phyloP scores from a whole-genome alignment of 2,888 invertebrate species.

The Neria commutata region DNA sequence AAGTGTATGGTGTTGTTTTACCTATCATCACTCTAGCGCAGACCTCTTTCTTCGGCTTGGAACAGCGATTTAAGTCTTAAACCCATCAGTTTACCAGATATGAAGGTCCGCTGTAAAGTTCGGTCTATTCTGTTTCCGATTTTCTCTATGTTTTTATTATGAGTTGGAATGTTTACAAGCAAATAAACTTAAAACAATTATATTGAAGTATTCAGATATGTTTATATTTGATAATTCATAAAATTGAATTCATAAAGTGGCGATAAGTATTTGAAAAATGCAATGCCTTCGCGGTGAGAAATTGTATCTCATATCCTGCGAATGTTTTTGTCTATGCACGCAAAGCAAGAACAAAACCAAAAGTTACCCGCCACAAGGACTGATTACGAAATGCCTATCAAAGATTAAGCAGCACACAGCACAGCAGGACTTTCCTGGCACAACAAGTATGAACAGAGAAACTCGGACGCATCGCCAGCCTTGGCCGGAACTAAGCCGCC shows the following conservation, averaged over 20 bases:
- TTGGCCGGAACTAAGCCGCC: constrained; percentile 1
- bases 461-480: not conserved
- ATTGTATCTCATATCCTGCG: constrained; percentile 20
- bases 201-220: not conserved
- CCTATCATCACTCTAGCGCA: too few relatives aligned
- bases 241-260: too few relatives aligned
- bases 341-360: constrained; percentile 4
- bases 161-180: too few relatives aligned
- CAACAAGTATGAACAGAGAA: not conserved
- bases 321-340: constrained; percentile 32
- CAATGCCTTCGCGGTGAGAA: too few relatives aligned
- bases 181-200: too few relatives aligned
- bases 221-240: not conserved
- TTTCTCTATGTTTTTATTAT: too few relatives aligned
- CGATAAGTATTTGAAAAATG: constrained; percentile 6
- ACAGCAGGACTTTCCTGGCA: constrained; percentile 3
- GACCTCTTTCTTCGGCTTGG: too few relatives aligned
- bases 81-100: too few relatives aligned
- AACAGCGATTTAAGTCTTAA: too few relatives aligned
- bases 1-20: not conserved
- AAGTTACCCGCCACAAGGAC: constrained; percentile 11
- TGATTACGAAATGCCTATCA: constrained; percentile 35
- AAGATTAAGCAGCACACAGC: constrained; percentile 28
- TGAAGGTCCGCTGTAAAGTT: too few relatives aligned
- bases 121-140: too few relatives aligned